Evolutionary conservation across 2,113 vertebrate species (phyloP).

Genomic region (Anoplopoma fimbria): DNA sequence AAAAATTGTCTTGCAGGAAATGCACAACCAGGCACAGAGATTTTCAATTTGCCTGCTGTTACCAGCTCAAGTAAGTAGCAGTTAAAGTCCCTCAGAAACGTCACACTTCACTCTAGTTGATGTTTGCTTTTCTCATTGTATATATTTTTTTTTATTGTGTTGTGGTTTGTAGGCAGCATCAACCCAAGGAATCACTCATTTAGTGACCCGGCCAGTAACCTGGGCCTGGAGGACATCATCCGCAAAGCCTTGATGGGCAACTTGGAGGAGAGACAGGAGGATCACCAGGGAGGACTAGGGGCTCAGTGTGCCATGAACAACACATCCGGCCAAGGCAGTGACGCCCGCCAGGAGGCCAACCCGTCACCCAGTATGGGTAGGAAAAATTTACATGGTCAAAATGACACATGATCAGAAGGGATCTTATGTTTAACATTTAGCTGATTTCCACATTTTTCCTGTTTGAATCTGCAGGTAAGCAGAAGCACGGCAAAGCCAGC

Average conservation of each 20-base stretch:
- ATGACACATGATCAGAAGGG: background rate
- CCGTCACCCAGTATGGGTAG: slow-evolving; percentile 92
- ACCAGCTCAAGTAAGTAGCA: slow-evolving; percentile 92
- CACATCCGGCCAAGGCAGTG: slow-evolving; percentile 77
- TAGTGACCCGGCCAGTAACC: slow-evolving; percentile 95
- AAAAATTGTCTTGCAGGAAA: slow-evolving; percentile 86
- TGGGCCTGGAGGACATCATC: slow-evolving; percentile 98
- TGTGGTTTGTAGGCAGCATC: slow-evolving; percentile 86
- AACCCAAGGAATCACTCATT: slow-evolving; percentile 95
- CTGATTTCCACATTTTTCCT: slow-evolving; percentile 14
- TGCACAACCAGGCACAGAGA: slow-evolving; percentile 98
- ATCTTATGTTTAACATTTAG: background rate
- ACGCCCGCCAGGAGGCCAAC: slow-evolving; percentile 90
- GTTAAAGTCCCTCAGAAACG: background rate
- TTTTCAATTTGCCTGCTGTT: slow-evolving; percentile 98
- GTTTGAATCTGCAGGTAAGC: slow-evolving; percentile 82
- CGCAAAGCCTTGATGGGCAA: slow-evolving; percentile 98
- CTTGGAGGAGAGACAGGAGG: slow-evolving; percentile 95
- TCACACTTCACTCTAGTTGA: background rate
- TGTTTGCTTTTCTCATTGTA: background rate
- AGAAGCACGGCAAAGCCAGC: slow-evolving; percentile 92
- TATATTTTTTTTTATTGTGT: slow-evolving; percentile 11
- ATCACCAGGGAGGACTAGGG: slow-evolving; percentile 88
- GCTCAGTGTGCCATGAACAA: slow-evolving; percentile 79
- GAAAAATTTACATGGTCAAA: slow-evolving; percentile 6